phyloP scores from a whole-genome alignment of 1,140 invertebrate species.

The Psilanteris sp. region DNA sequence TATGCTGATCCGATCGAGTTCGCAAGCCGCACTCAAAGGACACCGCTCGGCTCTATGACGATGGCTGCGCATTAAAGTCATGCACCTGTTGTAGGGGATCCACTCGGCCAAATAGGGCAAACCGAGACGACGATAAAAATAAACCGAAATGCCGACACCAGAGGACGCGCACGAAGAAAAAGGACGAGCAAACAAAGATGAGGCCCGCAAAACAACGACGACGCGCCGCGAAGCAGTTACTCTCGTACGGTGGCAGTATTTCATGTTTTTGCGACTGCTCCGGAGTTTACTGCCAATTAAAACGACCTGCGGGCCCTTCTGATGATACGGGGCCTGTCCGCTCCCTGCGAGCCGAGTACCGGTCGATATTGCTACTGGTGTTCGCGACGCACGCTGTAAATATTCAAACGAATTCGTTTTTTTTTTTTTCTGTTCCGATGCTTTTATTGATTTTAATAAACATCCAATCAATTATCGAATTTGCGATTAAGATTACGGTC shows the following conservation, averaged over 20 bases:
- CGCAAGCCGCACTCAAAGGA: slow-evolving; percentile 50
- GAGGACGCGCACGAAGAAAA: slow-evolving; percentile 30
- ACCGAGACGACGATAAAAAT: slow-evolving; percentile 51
- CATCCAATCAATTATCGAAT: slow-evolving; percentile 36
- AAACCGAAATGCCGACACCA: slow-evolving; percentile 45
- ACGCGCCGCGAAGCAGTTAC: slow-evolving; percentile 53
- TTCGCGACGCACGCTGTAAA: slow-evolving; percentile 40
- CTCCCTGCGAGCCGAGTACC: neutral
- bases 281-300: slow-evolving; percentile 70
- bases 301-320: slow-evolving; percentile 63
- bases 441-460: slow-evolving; percentile 18
- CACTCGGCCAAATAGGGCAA: slow-evolving; percentile 44
- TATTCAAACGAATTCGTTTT: slow-evolving; percentile 54
- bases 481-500: slow-evolving; percentile 30
- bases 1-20: slow-evolving; percentile 30
- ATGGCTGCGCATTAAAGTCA: slow-evolving; percentile 67
- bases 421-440: slow-evolving; percentile 26
- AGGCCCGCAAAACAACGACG: slow-evolving; percentile 55
- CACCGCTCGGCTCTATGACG: slow-evolving; percentile 54
- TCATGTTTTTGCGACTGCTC: slow-evolving; percentile 68
- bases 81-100: slow-evolving; percentile 69
- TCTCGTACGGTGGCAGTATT: slow-evolving; percentile 65
- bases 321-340: slow-evolving; percentile 40
- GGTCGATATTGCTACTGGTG: slow-evolving; percentile 43
- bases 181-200: slow-evolving; percentile 44